Base-by-base conservation (phyloP, 2,888 invertebrate genomes). In the Crioceris asparagi region DNA sequence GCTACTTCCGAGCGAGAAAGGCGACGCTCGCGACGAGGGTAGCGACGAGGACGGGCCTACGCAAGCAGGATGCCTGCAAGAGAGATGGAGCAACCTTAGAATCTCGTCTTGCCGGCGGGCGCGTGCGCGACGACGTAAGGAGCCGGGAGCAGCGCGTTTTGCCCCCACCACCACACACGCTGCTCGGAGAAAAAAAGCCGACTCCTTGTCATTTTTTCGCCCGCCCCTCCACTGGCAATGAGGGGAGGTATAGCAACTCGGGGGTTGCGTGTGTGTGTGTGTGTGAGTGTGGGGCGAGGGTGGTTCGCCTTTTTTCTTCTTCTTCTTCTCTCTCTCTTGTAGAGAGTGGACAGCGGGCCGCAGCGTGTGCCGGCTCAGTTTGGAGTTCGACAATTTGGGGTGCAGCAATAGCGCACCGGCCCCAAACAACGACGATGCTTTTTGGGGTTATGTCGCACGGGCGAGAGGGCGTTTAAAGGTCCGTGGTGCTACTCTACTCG, bases 111-210 rank as follows among this genome's bases (percentile, higher is more conserved):
- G 61, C 49, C 46, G 47, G 45, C 46, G 12, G 12, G 58, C 61
- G 62, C 62, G 57, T 56, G 63, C 61, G 59, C 48, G 52, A 53
- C 56, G 55, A 55, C 54, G 52, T 62, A 63, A 64, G 64, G 62
- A 64, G 60, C 56, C 51, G 49, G 62, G 62, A 64, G 60, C 57
- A 51, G 48, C 48, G 50, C 48, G 48, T 46, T 52, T 51, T 54
- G 52, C 54, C 60, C 57, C 61, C 61, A 54, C 61, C 47, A 48
- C 50, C 40, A 59, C 57, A 59, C 61, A 53, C 60, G 46, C 48
- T 50, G 42, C 46, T 52, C 52, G 51, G 46, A 50, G 49, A 49
- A 50, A 58, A 61, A 60, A 62, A 61, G 56, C 50, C 37, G n/a
- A 51, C 59, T 58, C 56, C 57, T 59, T 59, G 56, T 53, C 47